Percentiles rank a stretch among this genome's conserved stretches.
These are phyloP conservation scores for Semicossyphus pulcher DNA, from an alignment of 2,113 vertebrate species.

Conservation along the genomic window DNA sequence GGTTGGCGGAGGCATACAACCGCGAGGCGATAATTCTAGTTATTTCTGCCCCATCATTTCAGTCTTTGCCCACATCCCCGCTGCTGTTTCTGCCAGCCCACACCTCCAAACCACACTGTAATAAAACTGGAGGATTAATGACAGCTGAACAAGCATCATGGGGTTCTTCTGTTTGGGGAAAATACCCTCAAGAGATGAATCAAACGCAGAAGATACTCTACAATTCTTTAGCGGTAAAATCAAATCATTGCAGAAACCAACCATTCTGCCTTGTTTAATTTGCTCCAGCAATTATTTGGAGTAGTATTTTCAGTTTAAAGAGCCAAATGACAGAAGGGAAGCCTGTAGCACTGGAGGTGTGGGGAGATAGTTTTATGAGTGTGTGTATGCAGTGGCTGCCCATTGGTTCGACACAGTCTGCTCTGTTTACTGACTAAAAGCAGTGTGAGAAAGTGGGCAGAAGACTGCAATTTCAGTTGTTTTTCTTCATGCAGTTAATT, in stretches of 20 bases:
- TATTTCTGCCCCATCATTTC: background rate
- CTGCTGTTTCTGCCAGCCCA: background rate
- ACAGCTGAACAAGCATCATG: background rate
- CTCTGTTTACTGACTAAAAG: conserved; percentile 27
- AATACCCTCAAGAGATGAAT: background rate
- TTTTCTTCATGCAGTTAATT: background rate
- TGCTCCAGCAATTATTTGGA: conserved; percentile 16
- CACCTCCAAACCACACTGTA: background rate
- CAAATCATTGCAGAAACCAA: conserved; percentile 1
- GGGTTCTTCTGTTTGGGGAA: background rate
- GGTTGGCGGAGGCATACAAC: too few species aligned
- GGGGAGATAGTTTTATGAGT: background rate
- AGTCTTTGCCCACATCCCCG: background rate
- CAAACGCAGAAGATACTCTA: background rate
- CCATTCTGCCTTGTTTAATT: conserved; percentile 11
- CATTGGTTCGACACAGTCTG: conserved; percentile 32
- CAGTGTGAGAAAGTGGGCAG: conserved; percentile 1
- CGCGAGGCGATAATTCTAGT: too few species aligned
- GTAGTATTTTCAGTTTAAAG: conserved; percentile 25
- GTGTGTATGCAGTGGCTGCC: conserved; percentile 26
- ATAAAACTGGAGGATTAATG: background rate
- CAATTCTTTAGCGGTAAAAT: background rate
- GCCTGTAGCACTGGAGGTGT: conserved; percentile 23
- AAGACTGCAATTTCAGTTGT: background rate
- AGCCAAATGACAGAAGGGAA: conserved; percentile 49